Conservation (phyloP, 2,113 vertebrate species). For the Herpailurus yagouaroundi region DNA sequence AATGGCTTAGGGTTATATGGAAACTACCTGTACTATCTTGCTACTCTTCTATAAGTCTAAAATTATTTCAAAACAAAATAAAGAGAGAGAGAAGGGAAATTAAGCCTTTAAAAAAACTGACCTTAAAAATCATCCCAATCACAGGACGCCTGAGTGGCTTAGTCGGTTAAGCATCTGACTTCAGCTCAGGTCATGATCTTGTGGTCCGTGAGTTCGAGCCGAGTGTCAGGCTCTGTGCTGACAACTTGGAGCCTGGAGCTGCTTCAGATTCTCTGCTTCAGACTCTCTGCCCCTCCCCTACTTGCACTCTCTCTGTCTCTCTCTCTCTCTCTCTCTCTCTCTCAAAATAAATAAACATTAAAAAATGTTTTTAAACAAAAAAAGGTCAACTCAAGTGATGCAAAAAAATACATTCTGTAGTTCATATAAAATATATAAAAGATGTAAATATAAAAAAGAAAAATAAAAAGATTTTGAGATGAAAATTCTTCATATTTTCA, state of each 20-base stretch:
- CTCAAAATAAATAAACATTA: no score
- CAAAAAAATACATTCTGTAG: not conserved
- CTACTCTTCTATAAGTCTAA: not conserved
- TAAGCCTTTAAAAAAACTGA: not conserved
- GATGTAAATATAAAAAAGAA: not conserved
- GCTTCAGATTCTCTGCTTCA: no score
- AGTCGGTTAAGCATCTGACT: no score
- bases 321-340: no score
- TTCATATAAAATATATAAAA: no score
- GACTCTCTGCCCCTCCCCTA: no score
- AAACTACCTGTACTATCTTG: not conserved
- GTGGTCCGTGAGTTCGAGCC: no score
- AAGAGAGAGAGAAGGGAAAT: not conserved
- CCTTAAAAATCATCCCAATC: not conserved
- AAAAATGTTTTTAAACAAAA: no score
- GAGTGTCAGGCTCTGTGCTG: no score
- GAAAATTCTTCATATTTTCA: not conserved
- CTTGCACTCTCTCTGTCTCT: no score
- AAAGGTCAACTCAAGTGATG: not conserved
- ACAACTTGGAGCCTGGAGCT: no score
- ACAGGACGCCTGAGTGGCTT: not conserved
- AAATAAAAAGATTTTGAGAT: not conserved
- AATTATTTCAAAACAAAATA: not conserved
- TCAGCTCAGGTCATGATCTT: no score
- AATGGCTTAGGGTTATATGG: fast-evolving